Evolutionary conservation across 1,140 invertebrate species (phyloP), one percentile per base, ranked within the genome.

Genomic region (Temnothorax longispinosus): DNA sequence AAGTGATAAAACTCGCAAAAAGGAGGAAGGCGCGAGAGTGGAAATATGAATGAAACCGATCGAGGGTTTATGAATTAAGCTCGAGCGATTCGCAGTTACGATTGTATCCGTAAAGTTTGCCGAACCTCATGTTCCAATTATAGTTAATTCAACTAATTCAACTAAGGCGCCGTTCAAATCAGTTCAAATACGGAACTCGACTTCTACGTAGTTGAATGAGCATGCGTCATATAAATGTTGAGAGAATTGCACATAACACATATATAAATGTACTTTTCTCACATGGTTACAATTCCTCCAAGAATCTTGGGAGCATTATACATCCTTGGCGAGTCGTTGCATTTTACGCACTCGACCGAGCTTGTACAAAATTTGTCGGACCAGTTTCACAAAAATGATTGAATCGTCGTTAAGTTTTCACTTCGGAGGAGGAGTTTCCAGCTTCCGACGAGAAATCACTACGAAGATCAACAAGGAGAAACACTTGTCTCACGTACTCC

Each of bases 401-500:
- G 18, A 56, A 35, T 18, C 15, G 52, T 15, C 10, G 21, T 8
- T 11, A 84, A 58, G 41, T 75, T 75, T 47, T 50, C 80, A 84
- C 80, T 60, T 27, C 11, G 44, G 69, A 74, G 38, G 58, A 72
- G 54, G 47, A 18, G 27, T 35, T 47, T 71, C 7, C 69, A 41
- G 2, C 38, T 58, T 58, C 15, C 60, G 41, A 47, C 13, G 69
- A 74, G n/a, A 84, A 84, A 84, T 84, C 80, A 84, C 54, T 41
- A 75, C 52, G 4, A 75, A 60, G 41, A 60, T 82, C 67, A 82
- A 82, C 80, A 84, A 44, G 65, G 52, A 60, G 80, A 75, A 60
- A 84, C 80, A 84, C 80, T 85, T 65, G 18, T 85, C 38, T 64
- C 72, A 44, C 44, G 21, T 54, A 65, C 74, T 85, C 50, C 72